phyloP scores from a whole-genome alignment of 2,797 vertebrate species.

The Rousettus madagascariensis region DNA sequence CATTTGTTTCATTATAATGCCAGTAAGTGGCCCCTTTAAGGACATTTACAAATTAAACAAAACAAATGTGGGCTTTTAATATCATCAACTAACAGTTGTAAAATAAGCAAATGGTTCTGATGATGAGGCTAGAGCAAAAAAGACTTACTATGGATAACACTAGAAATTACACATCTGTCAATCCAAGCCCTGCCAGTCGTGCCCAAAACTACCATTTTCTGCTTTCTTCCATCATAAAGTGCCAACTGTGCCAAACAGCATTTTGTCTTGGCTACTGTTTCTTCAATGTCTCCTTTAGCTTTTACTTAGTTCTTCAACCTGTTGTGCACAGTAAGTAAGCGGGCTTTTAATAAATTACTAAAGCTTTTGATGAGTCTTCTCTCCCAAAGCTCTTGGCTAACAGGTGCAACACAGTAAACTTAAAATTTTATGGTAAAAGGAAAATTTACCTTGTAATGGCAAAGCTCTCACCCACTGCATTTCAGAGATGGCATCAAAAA shows the following conservation, averaged over 20 bases:
- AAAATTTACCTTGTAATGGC: not conserved
- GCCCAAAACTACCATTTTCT: not conserved
- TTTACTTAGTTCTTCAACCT: slow-evolving; percentile 45
- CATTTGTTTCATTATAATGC: not conserved
- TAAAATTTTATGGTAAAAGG: not conserved
- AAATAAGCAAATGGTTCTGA: not conserved
- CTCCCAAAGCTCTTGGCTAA: not conserved
- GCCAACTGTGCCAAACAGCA: not conserved
- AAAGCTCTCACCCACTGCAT: not conserved
- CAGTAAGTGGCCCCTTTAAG: not conserved
- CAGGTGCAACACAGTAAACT: not conserved
- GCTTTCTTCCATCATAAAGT: not conserved
- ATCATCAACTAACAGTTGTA: not conserved
- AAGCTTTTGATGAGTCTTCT: not conserved
- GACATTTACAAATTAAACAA: not conserved
- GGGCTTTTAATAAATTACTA: not conserved
- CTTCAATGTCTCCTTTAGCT: slow-evolving; percentile 26
- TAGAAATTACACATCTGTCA: not conserved
- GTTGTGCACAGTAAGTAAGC: not conserved
- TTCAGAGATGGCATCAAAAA: not conserved
- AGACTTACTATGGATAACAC: not conserved
- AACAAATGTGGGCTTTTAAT: not conserved
- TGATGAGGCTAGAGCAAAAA: not conserved
- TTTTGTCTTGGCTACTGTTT: not conserved
- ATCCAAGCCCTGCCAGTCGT: not conserved